These are phyloP conservation scores for Pseudomugil gertrudae DNA, from an alignment of 2,797 vertebrate genomes.

Conservation along the genomic window DNA sequence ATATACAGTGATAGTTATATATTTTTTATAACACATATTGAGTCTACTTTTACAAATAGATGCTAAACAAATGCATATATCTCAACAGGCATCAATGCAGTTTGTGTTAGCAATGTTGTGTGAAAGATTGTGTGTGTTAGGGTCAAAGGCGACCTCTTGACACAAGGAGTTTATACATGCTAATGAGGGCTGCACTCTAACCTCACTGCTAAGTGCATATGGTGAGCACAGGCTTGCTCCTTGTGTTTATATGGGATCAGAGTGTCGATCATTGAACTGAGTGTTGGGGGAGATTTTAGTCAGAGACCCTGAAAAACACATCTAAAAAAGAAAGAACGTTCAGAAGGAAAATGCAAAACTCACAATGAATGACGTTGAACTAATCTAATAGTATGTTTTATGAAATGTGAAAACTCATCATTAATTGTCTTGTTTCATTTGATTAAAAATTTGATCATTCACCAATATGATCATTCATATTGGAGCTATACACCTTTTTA, in stretches of 20 bases:
- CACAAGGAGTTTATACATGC: slow-evolving; percentile 77
- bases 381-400: neutral
- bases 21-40: neutral
- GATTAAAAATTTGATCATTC: too few relatives aligned
- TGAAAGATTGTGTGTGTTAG: slow-evolving; percentile 65
- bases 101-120: slow-evolving; percentile 67
- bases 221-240: slow-evolving; percentile 50
- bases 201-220: slow-evolving; percentile 71
- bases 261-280: slow-evolving; percentile 54
- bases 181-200: slow-evolving; percentile 79
- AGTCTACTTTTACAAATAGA: slow-evolving; percentile 6
- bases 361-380: neutral
- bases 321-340: neutral
- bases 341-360: neutral
- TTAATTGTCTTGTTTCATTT: too few relatives aligned
- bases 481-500: too few relatives aligned
- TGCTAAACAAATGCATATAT: slow-evolving; percentile 22
- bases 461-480: too few relatives aligned
- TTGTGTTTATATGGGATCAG: slow-evolving; percentile 64
- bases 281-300: slow-evolving; percentile 35
- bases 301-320: slow-evolving; percentile 20
- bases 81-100: slow-evolving; percentile 49
- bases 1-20: neutral
- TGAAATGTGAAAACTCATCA: neutral
- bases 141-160: slow-evolving; percentile 80